Base-by-base conservation (phyloP, 2,888 invertebrate species). In the Rugalucina vietnamica region DNA sequence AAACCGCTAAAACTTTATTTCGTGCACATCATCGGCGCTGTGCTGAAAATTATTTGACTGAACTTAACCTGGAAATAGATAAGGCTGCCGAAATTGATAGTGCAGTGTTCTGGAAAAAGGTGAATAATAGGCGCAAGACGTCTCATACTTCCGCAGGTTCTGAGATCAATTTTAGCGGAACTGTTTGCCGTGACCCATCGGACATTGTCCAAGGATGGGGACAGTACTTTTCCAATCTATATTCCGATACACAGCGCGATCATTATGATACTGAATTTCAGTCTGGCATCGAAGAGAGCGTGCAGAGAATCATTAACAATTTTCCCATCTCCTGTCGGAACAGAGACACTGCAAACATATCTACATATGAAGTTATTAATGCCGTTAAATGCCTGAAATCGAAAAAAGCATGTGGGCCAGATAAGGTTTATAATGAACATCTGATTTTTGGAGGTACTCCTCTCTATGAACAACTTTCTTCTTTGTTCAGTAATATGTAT, bases 31-130 rank as follows among this genome's bases (percentile, higher is more conserved):
- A 71, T 37, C 18, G 73, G 12, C 14, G 34, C 32, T 29, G 54
- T 32, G 74, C 54, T 34, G 32, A 50, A 50, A 54, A 54, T 8
- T 54, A 73, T 49, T 27, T 73, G n/a, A 18, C 18, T 14, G 29
- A 73, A 73, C 43, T 73, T 36, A 27, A 73, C n/a, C 32, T 43
- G 21, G 73, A 73, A 5, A 49, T 73, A 27, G 73, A 73, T 36
- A 27, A 49, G 27, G 29, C 10, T 39, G 27, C 32, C 24, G 49
- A 73, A 29, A 27, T 73, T 29, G 73, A 73, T 29, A 39, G 54
- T 34, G 34, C 29, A 14, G 18, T 34, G 14, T 74, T 76, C 29
- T 76, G 76, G 76, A 34, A 36, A 29, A 34, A 54, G 34, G 74
- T 74, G 2, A 74, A 74, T 34, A 54, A 8, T 43, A 74, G 37